These are phyloP conservation scores for Cirrhinus molitorella DNA, from an alignment of 2,797 vertebrate species.

Conservation along the genomic window DNA sequence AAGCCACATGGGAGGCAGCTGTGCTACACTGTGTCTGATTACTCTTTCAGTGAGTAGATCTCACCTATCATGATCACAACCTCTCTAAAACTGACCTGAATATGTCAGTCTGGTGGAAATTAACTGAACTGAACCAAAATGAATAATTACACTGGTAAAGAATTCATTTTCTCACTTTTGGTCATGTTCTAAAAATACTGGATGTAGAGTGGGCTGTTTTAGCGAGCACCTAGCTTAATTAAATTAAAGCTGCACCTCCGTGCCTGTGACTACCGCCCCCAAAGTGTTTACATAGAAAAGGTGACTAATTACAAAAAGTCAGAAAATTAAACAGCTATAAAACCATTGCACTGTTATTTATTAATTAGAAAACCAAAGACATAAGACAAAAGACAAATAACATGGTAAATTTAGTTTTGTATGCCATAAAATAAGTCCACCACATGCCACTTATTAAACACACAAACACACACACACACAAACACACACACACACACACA, in stretches of 20 bases:
- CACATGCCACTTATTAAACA: neutral
- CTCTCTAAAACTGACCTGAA: neutral
- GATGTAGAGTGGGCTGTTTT: neutral
- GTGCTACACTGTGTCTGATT: neutral
- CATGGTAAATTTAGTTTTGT: too few species aligned
- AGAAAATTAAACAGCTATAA: too few species aligned
- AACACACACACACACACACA: too few species aligned
- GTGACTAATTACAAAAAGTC: too few species aligned
- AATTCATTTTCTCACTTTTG: neutral
- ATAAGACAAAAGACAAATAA: too few species aligned
- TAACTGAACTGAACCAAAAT: neutral
- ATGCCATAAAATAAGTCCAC: neutral
- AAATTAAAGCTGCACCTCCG: neutral
- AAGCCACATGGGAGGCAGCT: neutral
- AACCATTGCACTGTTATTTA: too few species aligned
- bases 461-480: neutral
- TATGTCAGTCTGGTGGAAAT: neutral
- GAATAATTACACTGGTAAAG: neutral
- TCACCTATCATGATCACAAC: neutral
- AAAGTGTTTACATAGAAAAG: too few species aligned
- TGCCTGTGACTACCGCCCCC: too few species aligned
- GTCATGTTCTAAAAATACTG: neutral
- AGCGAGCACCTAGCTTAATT: neutral
- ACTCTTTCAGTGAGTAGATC: neutral
- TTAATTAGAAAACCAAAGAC: too few species aligned